Evolutionary conservation across 2,888 invertebrate genomes (phyloP).

Genomic region (Agrilus cyanescens): DNA sequence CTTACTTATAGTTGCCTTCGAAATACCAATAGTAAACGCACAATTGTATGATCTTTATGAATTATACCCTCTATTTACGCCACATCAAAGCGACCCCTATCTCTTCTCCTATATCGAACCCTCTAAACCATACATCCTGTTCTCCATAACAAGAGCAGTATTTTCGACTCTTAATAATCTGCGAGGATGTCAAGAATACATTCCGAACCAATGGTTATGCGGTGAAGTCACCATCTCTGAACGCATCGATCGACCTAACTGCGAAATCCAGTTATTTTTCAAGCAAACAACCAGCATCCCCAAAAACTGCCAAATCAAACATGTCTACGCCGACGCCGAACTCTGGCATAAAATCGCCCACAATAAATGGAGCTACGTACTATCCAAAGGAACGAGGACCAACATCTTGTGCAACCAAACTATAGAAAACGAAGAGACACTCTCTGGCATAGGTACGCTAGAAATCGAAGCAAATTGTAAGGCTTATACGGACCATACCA

Average conservation of each 20-base stretch:
- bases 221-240: background rate
- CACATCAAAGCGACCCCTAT: background rate
- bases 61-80: background rate
- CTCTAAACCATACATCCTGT: constrained; percentile 1
- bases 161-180: background rate
- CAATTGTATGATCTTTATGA: background rate
- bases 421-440: no score
- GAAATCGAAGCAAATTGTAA: no score
- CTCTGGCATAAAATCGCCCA: background rate
- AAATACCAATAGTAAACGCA: no score
- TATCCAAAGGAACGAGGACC: background rate
- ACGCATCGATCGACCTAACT: no score
- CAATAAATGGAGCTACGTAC: background rate
- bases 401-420: background rate
- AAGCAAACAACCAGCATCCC: background rate
- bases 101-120: constrained; percentile 1
- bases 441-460: no score
- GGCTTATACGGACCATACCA: background rate
- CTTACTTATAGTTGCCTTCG: no score
- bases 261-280: background rate
- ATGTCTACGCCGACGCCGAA: background rate
- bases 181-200: background rate
- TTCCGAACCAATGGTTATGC: constrained; percentile 1
- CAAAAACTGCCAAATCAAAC: background rate
- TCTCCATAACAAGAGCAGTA: constrained; percentile 2